Evolutionary conservation across 2,888 invertebrate species (phyloP).

Genomic region (Tetramorium bicarinatum): DNA sequence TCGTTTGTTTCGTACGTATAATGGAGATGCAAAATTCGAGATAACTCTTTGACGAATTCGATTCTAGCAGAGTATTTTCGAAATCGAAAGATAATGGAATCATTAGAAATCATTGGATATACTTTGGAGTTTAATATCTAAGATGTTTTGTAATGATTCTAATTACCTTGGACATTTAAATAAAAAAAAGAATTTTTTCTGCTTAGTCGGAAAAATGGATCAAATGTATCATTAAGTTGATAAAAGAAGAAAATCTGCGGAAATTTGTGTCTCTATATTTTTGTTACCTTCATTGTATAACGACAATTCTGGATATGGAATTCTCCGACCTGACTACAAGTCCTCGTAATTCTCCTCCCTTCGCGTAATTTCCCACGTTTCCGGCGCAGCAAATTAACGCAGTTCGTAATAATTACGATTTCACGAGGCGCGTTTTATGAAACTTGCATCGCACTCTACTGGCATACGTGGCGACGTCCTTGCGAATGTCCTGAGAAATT

Average conservation of each 20-base stretch:
- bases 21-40: neutral
- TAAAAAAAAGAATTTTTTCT: neutral
- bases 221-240: neutral
- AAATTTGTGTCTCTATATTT: neutral
- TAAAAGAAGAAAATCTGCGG: neutral
- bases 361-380: constrained; percentile 19
- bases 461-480: constrained; percentile 24
- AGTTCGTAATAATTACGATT: constrained; percentile 48
- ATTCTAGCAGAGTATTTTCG: neutral
- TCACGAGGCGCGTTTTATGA: constrained; percentile 44
- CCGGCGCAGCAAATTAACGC: constrained; percentile 36
- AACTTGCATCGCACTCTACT: constrained; percentile 34
- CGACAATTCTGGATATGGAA: neutral
- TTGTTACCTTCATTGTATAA: neutral
- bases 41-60: neutral
- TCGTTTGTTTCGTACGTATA: neutral
- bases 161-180: neutral
- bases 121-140: neutral
- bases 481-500: constrained; percentile 39
- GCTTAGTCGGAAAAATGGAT: neutral
- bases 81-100: neutral
- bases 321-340: neutral
- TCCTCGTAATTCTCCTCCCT: neutral
- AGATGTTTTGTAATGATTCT: neutral
- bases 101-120: neutral